Conservation (phyloP, 2,888 invertebrate species). For the Eudemis profundana region DNA sequence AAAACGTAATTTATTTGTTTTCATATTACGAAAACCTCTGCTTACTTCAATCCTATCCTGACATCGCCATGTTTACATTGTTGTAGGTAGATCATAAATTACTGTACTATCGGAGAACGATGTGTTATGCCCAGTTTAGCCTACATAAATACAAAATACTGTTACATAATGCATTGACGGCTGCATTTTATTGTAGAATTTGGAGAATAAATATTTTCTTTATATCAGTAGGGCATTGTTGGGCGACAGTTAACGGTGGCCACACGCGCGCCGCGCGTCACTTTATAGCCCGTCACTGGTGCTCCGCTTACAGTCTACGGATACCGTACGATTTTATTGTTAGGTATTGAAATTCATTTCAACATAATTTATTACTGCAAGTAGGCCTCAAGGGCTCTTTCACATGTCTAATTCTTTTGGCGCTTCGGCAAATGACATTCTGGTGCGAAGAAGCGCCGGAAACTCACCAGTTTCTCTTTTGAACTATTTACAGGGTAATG, state of each 20-base stretch:
- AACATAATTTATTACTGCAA: no score
- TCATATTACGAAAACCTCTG: constrained; percentile 31
- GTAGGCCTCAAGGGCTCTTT: no score
- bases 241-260: constrained; percentile 75
- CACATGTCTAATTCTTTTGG: no score
- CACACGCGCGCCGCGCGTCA: constrained; percentile 72
- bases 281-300: constrained; percentile 37
- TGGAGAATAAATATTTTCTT: constrained; percentile 85
- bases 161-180: constrained; percentile 46
- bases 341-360: background rate
- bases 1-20: constrained; percentile 19
- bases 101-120: constrained; percentile 71
- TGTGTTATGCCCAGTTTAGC: constrained; percentile 43
- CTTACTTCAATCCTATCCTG: constrained; percentile 27
- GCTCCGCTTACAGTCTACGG: constrained; percentile 26
- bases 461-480: no score
- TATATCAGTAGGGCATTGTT: constrained; percentile 83
- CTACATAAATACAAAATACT: constrained; percentile 43
- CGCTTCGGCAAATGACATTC: no score
- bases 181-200: constrained; percentile 76
- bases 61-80: constrained; percentile 40
- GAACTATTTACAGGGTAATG: no score
- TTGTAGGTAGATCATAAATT: constrained; percentile 56
- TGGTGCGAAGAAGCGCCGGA: no score
- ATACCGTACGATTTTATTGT: constrained; percentile 7